These are phyloP conservation scores for Helicolenus hilgendorfi DNA, from an alignment of 2,797 vertebrate species.

Conservation along the genomic window DNA sequence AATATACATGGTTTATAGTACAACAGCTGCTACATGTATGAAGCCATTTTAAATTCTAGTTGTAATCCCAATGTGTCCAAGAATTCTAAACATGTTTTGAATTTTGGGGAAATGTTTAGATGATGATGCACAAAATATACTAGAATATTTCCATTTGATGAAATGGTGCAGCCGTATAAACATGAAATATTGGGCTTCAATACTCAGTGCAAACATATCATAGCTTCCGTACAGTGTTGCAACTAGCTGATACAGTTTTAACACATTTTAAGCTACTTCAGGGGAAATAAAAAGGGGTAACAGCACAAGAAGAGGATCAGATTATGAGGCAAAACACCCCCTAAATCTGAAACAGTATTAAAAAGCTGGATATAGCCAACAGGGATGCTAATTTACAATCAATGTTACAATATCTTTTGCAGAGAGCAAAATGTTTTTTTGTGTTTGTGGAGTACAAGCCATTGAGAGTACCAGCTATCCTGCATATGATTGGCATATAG, in stretches of 20 bases:
- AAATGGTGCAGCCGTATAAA: background rate
- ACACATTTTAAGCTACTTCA: background rate
- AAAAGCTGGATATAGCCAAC: background rate
- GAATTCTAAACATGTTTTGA: background rate
- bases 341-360: background rate
- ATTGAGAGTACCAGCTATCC: background rate
- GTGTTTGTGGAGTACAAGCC: background rate
- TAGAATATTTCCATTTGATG: background rate
- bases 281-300: background rate
- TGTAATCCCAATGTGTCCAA: background rate
- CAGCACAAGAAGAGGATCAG: background rate
- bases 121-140: background rate
- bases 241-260: background rate
- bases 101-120: background rate
- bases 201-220: background rate
- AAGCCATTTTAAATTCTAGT: background rate
- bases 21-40: background rate
- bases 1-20: background rate
- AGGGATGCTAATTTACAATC: background rate
- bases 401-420: background rate
- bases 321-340: background rate
- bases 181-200: background rate
- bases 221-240: background rate
- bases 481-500: background rate
- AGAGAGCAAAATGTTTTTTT: background rate